Evolutionary conservation across 2,113 vertebrate species (phyloP), one percentile per base, ranked within the genome.

Genomic region (Ancistrus triradiatus): DNA sequence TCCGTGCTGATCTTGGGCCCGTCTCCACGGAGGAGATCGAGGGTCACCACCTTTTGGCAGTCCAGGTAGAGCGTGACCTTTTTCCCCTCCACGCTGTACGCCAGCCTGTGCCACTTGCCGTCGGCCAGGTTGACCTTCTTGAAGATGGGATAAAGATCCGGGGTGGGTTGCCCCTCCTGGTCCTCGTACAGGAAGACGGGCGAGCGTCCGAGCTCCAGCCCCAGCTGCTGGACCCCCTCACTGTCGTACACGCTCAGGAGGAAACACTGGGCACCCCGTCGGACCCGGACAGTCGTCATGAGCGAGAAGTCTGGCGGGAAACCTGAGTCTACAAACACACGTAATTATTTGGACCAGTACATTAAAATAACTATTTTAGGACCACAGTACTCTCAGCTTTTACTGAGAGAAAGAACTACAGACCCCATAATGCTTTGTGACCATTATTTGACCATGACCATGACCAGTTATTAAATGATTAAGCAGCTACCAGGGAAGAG

Each of bases 161-260:
- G 94, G 47, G 88, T 80, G 0, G 96, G 96, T 27, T 86, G 92
- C 65, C 94, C 92, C 1, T 85, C 85, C 46, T 97, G 95, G 82
- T 98, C 93, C 83, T 99, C 96, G 1, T 98, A 99, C 64, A 99
- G 89, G 82, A 99, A 97, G 74, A 98, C 91, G 0, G 96, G 96
- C 5, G 93, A 96, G 50, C 95, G 91, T 15, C 91, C 94, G 44
- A 99, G 50, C 82, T 98, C 95, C 75, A 99, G 51, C 28, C 96
- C 96, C 18, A 99, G 72, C 89, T 99, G 96, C 86, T 98, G 96
- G 25, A 93, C 92, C 37, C 96, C 96, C 86, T 98, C 68, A 8
- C 38, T 31, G 37, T 97, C 93, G 77, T 98, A 99, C 72, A 99
- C 77, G 43, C 95, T 98, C 53, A 99, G 85, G 74, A 99, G 87